Conservation (phyloP, 2,797 vertebrate species). For the Sebastes elongatus region DNA sequence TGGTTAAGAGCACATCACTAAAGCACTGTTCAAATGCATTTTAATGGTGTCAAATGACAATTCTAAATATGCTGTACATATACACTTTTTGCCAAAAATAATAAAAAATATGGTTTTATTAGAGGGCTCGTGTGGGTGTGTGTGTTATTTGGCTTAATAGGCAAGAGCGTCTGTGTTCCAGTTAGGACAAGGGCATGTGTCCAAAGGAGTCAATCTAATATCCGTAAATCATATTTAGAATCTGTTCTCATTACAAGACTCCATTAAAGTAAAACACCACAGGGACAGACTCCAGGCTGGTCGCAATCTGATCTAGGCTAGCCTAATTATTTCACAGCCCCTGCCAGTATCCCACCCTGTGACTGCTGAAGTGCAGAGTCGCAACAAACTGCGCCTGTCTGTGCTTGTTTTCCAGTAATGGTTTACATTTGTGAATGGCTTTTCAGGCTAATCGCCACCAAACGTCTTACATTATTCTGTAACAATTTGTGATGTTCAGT, state of each 20-base stretch:
- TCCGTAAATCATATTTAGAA: slow-evolving; percentile 61
- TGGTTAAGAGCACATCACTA: slow-evolving; percentile 83
- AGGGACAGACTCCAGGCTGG: slow-evolving; percentile 42
- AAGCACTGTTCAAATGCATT: slow-evolving; percentile 82
- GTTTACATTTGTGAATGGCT: not conserved
- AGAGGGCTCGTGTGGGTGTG: slow-evolving; percentile 51
- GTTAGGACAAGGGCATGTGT: slow-evolving; percentile 29
- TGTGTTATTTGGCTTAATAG: slow-evolving; percentile 43
- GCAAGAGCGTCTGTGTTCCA: slow-evolving; percentile 14
- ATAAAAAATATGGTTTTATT: slow-evolving; percentile 78
- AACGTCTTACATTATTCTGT: not conserved
- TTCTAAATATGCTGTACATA: slow-evolving; percentile 81
- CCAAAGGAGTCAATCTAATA: slow-evolving; percentile 54
- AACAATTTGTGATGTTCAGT: not conserved
- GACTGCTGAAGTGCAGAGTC: slow-evolving; percentile 22
- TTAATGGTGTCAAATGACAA: slow-evolving; percentile 80
- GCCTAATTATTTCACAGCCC: slow-evolving; percentile 44
- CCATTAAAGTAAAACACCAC: slow-evolving; percentile 52
- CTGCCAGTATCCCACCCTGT: slow-evolving; percentile 21
- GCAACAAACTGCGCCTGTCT: slow-evolving; percentile 9
- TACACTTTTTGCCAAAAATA: slow-evolving; percentile 84
- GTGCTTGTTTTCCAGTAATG: not conserved
- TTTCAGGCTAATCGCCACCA: not conserved
- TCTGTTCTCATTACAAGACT: slow-evolving; percentile 57
- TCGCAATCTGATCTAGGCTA: slow-evolving; percentile 34